Base-by-base conservation (phyloP, 2,888 invertebrate genomes). In the Nasonia oneida region DNA sequence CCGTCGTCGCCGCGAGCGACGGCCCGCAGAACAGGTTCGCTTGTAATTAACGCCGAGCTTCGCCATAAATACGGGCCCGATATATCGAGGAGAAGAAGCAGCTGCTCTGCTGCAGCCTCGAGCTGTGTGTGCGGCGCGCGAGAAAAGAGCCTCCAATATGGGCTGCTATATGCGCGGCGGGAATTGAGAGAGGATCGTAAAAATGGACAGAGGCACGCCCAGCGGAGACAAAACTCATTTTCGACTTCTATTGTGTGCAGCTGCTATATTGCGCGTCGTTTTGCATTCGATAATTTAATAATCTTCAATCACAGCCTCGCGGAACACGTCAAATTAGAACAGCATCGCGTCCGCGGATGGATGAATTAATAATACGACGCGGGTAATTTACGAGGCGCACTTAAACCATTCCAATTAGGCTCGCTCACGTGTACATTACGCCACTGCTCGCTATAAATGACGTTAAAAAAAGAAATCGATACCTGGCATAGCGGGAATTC, bases 161-260 rank as follows among this genome's bases (percentile, higher is more conserved):
- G 39, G 14, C 67, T 33, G 6, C 29, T 15, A 33, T 39, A 57
- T 42, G 74, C 33, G 37, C 57, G 23, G 18, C 47, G 76, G 76
- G 37, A 76, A 81, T n/a, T 39, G 53, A 8, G 42, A 39, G 50
- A 33, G 70, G 15, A 67, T 29, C 67, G 67, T 67, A 29, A 67
- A 29, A 23, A 53, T 15, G 15, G 79, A 71, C 57, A 23, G 80
- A 71, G 61, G 64, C 71, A n/a, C 71, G 71, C 18, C 73, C 39
- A 47, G 29, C 29, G 73, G 23, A 73, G 78, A 85, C 81, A 78
- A 82, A 77, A 81, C 82, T 82, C 85, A 75, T 82, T 82, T 82
- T 82, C 64, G 79, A 57, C 70, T 18, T 84, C 42, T 73, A 61
- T 75, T 61, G 50, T 37, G 2, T 50, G 12, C 80, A 14, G 6